Conservation (phyloP, 2,888 invertebrate genomes). For the Ryuthela nishihirai region DNA sequence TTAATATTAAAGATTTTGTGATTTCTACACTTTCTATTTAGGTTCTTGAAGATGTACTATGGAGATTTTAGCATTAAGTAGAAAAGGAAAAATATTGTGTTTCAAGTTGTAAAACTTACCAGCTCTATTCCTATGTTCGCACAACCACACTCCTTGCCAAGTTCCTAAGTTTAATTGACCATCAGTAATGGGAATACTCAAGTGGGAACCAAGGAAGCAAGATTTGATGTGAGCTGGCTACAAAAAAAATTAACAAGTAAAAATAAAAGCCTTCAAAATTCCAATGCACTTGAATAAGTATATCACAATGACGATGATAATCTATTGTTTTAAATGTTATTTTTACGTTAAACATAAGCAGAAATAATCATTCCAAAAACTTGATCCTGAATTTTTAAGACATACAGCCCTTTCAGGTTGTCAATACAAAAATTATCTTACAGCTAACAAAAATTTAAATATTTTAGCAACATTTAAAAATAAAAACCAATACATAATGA, state of each 20-base stretch:
- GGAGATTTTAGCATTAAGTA: neutral
- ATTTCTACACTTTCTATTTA: neutral
- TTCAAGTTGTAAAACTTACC: conserved; percentile 54
- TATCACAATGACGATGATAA: neutral
- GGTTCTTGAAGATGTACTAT: neutral
- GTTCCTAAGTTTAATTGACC: conserved; percentile 92
- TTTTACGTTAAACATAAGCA: neutral
- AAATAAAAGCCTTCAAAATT: no score
- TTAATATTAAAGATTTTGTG: neutral
- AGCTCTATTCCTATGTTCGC: conserved; percentile 95
- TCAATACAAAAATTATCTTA: no score
- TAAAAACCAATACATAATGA: no score
- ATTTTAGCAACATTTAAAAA: no score
- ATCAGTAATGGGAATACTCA: conserved; percentile 93
- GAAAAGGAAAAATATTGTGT: neutral
- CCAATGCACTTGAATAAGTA: neutral
- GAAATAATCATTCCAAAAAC: no score
- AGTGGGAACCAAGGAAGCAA: conserved; percentile 89
- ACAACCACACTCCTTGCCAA: conserved; percentile 98
- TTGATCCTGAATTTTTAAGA: no score
- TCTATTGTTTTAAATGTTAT: neutral
- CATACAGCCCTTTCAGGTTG: no score
- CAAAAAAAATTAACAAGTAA: conserved; percentile 48
- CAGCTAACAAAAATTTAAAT: no score
- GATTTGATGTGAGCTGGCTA: conserved; percentile 98